phyloP scores from a whole-genome alignment of 2,113 vertebrate genomes.

The Sminthopsis crassicaudata region DNA sequence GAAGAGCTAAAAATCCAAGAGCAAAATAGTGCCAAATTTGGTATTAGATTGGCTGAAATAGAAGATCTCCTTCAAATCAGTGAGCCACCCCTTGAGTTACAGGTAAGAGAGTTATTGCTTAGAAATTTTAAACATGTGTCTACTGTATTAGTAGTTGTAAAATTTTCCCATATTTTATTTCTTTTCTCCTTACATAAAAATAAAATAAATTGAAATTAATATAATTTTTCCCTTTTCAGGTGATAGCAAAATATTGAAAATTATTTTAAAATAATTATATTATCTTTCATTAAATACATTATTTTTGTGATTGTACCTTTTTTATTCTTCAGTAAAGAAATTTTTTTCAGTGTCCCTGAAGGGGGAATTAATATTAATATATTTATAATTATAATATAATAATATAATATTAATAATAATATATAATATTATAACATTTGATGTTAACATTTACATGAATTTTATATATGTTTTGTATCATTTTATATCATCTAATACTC shows the following conservation, averaged over 20 bases:
- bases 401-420: no score
- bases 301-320: not conserved
- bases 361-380: not conserved
- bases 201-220: slow-evolving; percentile 33
- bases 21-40: slow-evolving; percentile 89
- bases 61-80: slow-evolving; percentile 91
- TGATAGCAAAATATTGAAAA: not conserved
- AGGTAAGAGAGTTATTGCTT: slow-evolving; percentile 84
- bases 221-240: not conserved
- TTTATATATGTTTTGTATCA: not conserved
- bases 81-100: slow-evolving; percentile 93
- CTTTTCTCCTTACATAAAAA: slow-evolving; percentile 24
- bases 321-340: not conserved
- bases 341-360: not conserved
- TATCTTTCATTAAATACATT: not conserved
- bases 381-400: no score
- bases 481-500: not conserved
- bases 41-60: slow-evolving; percentile 89
- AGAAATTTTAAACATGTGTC: not conserved
- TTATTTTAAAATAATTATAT: not conserved
- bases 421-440: not conserved
- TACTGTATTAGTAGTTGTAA: not conserved
- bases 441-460: not conserved
- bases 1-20: slow-evolving; percentile 89
- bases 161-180: not conserved